Base-by-base conservation (phyloP, 2,888 invertebrate species). In the Rhagonycha fulva region DNA sequence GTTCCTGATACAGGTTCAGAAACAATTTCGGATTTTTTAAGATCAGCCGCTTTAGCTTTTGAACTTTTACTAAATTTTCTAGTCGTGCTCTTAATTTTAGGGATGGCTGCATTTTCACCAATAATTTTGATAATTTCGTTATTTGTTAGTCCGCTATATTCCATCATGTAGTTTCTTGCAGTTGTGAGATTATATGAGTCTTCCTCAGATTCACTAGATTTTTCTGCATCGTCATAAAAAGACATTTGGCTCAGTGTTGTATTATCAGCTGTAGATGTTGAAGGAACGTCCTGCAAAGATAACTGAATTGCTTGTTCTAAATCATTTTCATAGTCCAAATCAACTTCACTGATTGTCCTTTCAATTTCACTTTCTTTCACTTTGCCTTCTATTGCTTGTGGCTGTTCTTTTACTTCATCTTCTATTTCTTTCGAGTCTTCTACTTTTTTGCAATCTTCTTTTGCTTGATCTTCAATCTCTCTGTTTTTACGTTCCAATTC, bases 141-240 rank as follows among this genome's bases (percentile, higher is more conserved):
- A 79, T 93, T 91, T 68, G 94, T 93, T 82, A 95, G 90, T 77
- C 93, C 94, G 82, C 92, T 94, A 82, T 94, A 92, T 86, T 95
- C 94, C 84, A 92, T 89, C 90, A 95, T 94, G 80, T 94, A 95
- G 60, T 90, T 89, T 84, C 93, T 90, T 3, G 94, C 94, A 61
- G 93, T 90, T 75, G 91, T 89, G n/a, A 91, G 89, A 74, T 87
- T 87, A 26, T 86, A 66, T 14, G 24, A 74, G 30, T 72, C 69
- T 68, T 81, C 81, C 62, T 82, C 82, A 28, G 85, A 85, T 70
- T 84, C 85, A 74, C 83, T 84, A n/a, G 84, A 84, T 73, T 11
- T 83, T 60, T 77, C 76, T 78, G 84, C 84, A 14, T 76, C 83
- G 78, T 84, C 82, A 74, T 82, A 82, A 81, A 60, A 83, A 2